Evolutionary conservation across 2,888 invertebrate species (phyloP), one percentile per base, ranked within the genome.

Genomic region (Hyppa rectilinea): DNA sequence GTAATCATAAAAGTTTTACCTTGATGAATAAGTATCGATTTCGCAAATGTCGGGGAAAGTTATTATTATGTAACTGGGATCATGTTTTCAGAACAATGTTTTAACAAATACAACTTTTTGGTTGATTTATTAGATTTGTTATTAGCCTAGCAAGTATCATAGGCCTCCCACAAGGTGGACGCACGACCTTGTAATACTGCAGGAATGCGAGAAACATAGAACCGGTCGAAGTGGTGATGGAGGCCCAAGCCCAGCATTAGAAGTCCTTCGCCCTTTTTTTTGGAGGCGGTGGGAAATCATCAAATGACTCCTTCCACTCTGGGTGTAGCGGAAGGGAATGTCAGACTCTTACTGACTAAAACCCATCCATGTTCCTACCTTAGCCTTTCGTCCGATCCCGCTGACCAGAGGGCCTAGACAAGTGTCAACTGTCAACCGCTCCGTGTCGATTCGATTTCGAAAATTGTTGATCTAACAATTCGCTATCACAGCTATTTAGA

Each of bases 1-100:
- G 68, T 77, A 82, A 82, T 81, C 70, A 82, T 60, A 78, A 80
- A 81, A 79, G 71, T 81, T 81, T 67, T 58, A 53, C 67, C 55
- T 53, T 60, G 63, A 80, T 80, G 66, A 78, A 71, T 60, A 71
- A 56, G 29, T 63, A 80, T 62, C 47, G 68, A 61, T 66, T 75
- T 73, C 73, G 56, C 26, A 38, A 78, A 79, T 55, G 31, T 43
- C 23, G 45, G 50, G n/a, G 50, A 56, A 68, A 59, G 7, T 67
- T 49, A 75, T 73, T 55, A 70, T 70, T 65, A 52, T 36, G n/a
- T 59, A 26, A 73, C 23, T n/a, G 17, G 36, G 59, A 52, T 68
- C 40, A 23, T 49, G 40, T 63, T 61, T n/a, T 31, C 6, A 59
- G 12, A 67, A 60, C n/a, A 62, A 59, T 64, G 20, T 56, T 61